These are phyloP conservation scores for Drosophila kohkoa DNA, from an alignment of 1,140 invertebrate genomes.

Conservation along the genomic window DNA sequence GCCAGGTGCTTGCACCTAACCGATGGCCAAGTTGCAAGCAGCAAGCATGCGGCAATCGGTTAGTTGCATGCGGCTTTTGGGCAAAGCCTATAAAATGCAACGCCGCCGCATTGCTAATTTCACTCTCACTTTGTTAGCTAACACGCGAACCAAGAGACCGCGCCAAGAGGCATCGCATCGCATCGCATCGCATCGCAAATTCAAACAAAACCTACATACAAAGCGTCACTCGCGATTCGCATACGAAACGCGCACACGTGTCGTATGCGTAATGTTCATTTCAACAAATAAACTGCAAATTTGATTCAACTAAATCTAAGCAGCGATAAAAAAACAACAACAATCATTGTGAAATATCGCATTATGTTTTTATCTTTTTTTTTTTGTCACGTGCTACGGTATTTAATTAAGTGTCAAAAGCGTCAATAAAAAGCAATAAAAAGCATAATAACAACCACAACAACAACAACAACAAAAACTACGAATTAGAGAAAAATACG, in stretches of 20 bases:
- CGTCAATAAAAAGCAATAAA: slow-evolving; percentile 5
- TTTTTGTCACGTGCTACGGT: slow-evolving; percentile 17
- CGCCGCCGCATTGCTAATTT: slow-evolving; percentile 58
- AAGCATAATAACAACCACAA: not conserved
- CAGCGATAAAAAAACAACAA: slow-evolving; percentile 3
- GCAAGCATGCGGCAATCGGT: slow-evolving; percentile 15
- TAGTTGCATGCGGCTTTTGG: slow-evolving; percentile 15
- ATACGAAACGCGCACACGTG: slow-evolving; percentile 26
- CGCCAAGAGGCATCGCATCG: not conserved
- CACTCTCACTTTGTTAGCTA: slow-evolving; percentile 79
- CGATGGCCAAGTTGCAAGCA: slow-evolving; percentile 38
- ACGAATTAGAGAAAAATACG: slow-evolving; percentile 5
- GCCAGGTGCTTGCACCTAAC: slow-evolving; percentile 75
- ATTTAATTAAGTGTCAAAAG: slow-evolving; percentile 36
- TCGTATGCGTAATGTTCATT: slow-evolving; percentile 46
- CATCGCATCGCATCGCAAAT: not conserved
- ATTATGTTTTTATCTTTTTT: slow-evolving; percentile 15
- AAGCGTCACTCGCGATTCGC: not conserved
- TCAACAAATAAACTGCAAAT: slow-evolving; percentile 6
- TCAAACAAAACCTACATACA: not conserved
- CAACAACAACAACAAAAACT: not conserved
- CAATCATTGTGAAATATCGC: slow-evolving; percentile 1
- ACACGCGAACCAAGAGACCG: slow-evolving; percentile 48
- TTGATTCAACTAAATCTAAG: not conserved
- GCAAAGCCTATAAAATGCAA: slow-evolving; percentile 65